These are phyloP conservation scores for Halisarca cf. caerulea DNA, from an alignment of 37 sponge, comb jelly and placozoan genomes.

Conservation along the genomic window DNA sequence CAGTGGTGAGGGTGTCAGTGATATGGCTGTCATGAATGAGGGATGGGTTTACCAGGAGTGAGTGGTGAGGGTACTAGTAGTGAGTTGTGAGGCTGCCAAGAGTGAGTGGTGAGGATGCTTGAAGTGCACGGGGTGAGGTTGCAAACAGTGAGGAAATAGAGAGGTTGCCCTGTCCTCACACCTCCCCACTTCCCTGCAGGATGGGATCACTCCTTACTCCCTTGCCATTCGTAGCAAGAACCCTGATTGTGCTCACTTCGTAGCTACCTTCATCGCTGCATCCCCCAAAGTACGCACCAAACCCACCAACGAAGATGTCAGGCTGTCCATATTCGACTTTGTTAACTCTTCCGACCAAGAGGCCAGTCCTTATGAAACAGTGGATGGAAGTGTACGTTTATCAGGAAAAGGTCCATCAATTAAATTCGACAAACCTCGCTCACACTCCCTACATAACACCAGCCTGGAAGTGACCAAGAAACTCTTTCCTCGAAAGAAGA, in stretches of 20 bases:
- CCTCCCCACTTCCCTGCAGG: conserved; percentile 27
- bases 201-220: conserved; percentile 75
- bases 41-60: no score
- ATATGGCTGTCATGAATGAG: no score
- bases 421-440: background rate
- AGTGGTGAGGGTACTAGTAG: no score
- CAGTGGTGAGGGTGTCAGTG: no score
- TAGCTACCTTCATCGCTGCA: conserved; percentile 46
- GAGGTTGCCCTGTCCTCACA: no score
- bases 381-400: background rate
- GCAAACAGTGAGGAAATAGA: no score
- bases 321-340: conserved; percentile 42
- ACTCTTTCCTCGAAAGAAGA: conserved; percentile 9
- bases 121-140: no score
- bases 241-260: conserved; percentile 57
- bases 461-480: background rate
- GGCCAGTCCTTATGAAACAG: conserved; percentile 2
- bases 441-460: background rate
- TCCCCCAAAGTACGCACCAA: conserved; percentile 21
- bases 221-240: conserved; percentile 52
- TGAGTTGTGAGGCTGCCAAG: no score
- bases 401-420: background rate
- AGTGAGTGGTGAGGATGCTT: no score
- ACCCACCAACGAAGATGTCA: background rate
- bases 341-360: background rate